These are phyloP conservation scores for Stictocephala bisonia DNA, from an alignment of 2,888 invertebrate species.

Conservation along the genomic window DNA sequence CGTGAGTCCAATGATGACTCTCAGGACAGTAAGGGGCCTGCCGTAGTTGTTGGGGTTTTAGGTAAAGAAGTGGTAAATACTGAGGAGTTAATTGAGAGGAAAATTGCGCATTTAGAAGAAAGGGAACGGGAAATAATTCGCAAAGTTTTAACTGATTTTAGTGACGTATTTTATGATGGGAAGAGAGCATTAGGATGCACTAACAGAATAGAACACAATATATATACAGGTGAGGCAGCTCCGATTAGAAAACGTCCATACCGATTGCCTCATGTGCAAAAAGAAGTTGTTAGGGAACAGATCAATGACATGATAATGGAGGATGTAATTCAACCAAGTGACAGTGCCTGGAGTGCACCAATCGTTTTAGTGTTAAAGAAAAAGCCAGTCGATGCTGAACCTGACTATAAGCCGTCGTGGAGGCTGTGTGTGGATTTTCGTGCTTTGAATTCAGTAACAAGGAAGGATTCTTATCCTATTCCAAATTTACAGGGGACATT, in stretches of 20 bases:
- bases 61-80: neutral
- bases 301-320: constrained; percentile 7
- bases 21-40: neutral
- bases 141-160: constrained; percentile 15
- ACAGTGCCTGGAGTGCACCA: constrained; percentile 20
- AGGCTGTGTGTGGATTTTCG: constrained; percentile 34
- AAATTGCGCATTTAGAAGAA: constrained; percentile 7
- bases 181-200: neutral
- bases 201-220: constrained; percentile 19
- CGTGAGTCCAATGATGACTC: neutral
- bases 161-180: constrained; percentile 28
- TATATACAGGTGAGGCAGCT: constrained; percentile 19
- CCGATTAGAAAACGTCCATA: constrained; percentile 27
- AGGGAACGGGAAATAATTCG: constrained; percentile 1
- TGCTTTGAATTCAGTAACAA: constrained; percentile 11
- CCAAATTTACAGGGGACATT: neutral
- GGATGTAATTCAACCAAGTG: constrained; percentile 22
- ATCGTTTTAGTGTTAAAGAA: constrained; percentile 30
- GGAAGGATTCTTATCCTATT: constrained; percentile 17
- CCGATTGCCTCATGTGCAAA: constrained; percentile 16
- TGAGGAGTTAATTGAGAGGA: constrained; percentile 11
- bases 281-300: constrained; percentile 11
- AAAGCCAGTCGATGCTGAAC: neutral
- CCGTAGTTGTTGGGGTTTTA: neutral
- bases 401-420: neutral